Conservation (phyloP, 2,888 invertebrate genomes). For the Phrixothrix hirtus region DNA sequence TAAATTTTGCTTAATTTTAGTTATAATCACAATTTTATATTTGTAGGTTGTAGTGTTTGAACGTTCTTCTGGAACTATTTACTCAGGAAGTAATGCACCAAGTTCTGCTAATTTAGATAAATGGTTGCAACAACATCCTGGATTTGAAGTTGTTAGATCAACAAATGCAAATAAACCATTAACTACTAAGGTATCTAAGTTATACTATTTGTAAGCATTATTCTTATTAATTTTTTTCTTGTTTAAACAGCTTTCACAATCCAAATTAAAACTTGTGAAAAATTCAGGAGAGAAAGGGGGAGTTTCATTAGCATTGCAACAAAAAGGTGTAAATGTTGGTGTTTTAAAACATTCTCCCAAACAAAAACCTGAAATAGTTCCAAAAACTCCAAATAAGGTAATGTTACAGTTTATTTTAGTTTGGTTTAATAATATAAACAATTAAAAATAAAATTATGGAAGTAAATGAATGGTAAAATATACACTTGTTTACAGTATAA, state of each 20-base stretch:
- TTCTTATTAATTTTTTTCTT: no score
- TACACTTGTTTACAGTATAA: no score
- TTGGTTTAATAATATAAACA: no score
- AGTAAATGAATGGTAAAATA: no score
- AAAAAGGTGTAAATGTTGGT: constrained; percentile 50
- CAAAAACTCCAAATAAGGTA: constrained; percentile 11
- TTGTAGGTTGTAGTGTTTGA: constrained; percentile 76
- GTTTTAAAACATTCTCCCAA: constrained; percentile 50
- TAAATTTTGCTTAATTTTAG: no score
- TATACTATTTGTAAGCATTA: no score
- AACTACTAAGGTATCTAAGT: constrained; percentile 30
- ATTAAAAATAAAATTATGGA: no score
- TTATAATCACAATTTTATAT: neutral
- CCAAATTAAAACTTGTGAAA: constrained; percentile 41
- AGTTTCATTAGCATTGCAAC: constrained; percentile 50
- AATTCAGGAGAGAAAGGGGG: constrained; percentile 46
- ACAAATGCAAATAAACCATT: constrained; percentile 51
- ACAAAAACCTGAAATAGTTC: constrained; percentile 8
- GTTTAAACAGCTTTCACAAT: constrained; percentile 4
- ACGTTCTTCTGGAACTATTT: constrained; percentile 72
- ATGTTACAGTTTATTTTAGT: constrained; percentile 1
- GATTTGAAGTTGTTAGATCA: constrained; percentile 80
- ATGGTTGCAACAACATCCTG: constrained; percentile 86
- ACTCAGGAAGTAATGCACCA: constrained; percentile 82
- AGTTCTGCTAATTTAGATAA: constrained; percentile 75